Evolutionary conservation across 2,113 vertebrate genomes (phyloP), one percentile per base, ranked within the genome.

Genomic region (Tachysurus fulvidraco): DNA sequence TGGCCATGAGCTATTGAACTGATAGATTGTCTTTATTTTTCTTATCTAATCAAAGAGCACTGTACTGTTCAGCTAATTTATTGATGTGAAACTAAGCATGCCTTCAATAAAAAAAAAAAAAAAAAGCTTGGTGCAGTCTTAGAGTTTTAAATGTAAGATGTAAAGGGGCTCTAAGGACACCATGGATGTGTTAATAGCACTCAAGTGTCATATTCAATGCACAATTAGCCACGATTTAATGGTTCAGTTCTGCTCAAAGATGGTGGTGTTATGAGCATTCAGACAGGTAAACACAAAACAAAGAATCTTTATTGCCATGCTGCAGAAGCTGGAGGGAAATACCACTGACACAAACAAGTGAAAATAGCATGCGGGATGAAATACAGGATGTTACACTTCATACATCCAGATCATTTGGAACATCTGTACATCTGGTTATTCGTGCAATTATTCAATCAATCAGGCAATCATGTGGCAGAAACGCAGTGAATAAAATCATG

Each of bases 241-340:
- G 81, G 69, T 78, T 65, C 85, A 50, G 77, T 11, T 77, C 86
- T 23, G 25, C 64, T 74, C 46, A 76, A 80, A 84, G 78, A 82
- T 92, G 71, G 57, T 79, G 81, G 90, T 93, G 91, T 93, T 94
- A 95, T 94, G 93, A 92, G 91, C 85, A 88, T 90, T 88, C 83
- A 88, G 93, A 91, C 92, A 93, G 91, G 91, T 86, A 93, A 92
- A 91, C 36, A 88, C 92, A 90, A 90, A 90, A 6, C 23, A 54
- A 50, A 50, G 5, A 50, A 46, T 13, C 11, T 76, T 76, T 76
- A 76, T 2, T 50, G 44, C 44, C 25, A 23, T 50, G 44, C 23
- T 55, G 30, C n/a, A 30, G n/a, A 55, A 77, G 13, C 14, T 50
- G 69, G 69, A 44, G 41, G 9, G 41, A 73, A 46, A 44, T 44